Evolutionary conservation across 2,888 invertebrate genomes (phyloP), one percentile per base, ranked within the genome.

Genomic region (Argyresthia albistria): DNA sequence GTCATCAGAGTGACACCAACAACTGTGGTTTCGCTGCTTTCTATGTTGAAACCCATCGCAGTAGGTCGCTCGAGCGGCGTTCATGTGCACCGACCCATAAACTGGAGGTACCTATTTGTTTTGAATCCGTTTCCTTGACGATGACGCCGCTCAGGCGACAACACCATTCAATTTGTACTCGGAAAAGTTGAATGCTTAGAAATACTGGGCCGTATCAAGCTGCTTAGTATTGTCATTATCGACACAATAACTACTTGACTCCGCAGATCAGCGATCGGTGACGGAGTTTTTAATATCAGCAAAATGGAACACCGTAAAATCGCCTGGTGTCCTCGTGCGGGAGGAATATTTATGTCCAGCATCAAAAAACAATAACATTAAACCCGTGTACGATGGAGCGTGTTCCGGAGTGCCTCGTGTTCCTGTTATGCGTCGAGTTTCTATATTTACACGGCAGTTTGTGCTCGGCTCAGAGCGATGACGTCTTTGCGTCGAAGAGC

Each of bases 381-480:
- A 46, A 51, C 36, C 10, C 15, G 43, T 37, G 57, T 58, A 46
- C 50, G 46, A 42, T 43, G 43, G 47, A 62, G 61, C 64, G 64
- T 72, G 67, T 73, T 75, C 64, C 70, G 42, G 71, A 70, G 61
- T 67, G 73, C 73, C 69, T 73, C 74, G 73, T 78, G 80, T 79
- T 80, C 79, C 76, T 83, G 78, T 75, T 77, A 67, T 70, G 72
- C 69, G 73, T 66, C 66, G 71, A 66, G 75, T 75, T 75, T 83
- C 84, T 86, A 86, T 81, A 84, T 83, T 82, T 84, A 84, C 77
- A 68, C 80, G 71, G 69, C 70, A 68, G 76, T 80, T 72, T 72
- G 77, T 75, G 77, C 76, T 73, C 73, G 61, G 72, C 66, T 75
- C 70, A 70, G 74, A 76, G 76, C 76, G 80, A 73, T 77, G 82